These are phyloP conservation scores for Gorsachius magnificus DNA, from an alignment of 2,797 vertebrate genomes.

Conservation along the genomic window DNA sequence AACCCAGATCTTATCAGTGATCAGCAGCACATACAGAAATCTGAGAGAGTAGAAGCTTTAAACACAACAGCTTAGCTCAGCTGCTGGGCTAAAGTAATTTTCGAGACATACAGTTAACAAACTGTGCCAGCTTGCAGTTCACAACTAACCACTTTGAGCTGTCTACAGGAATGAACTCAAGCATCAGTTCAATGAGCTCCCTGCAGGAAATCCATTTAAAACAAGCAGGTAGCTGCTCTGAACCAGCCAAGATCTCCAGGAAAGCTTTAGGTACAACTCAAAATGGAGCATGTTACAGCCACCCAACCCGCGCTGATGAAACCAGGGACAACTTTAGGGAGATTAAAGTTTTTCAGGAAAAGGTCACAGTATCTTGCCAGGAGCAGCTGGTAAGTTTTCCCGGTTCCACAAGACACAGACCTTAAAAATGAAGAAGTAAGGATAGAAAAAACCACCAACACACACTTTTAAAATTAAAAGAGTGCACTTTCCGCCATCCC, in stretches of 20 bases:
- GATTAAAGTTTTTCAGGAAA: slow-evolving; percentile 13
- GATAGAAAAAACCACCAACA: neutral
- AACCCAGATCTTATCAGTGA: neutral
- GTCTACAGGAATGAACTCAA: slow-evolving; percentile 29
- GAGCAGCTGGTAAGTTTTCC: neutral
- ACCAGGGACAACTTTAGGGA: neutral
- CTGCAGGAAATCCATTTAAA: slow-evolving; percentile 58
- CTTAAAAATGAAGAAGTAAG: neutral
- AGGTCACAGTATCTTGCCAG: neutral
- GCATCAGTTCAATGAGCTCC: neutral
- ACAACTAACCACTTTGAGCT: neutral
- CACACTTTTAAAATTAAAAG: neutral
- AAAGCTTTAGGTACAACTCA: slow-evolving; percentile 2
- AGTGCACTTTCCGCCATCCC: neutral
- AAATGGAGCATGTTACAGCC: neutral
- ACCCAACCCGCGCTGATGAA: neutral
- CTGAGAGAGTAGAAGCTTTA: neutral
- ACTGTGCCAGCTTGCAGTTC: slow-evolving; percentile 3
- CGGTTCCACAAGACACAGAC: neutral
- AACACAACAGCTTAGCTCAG: neutral
- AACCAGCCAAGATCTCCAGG: neutral
- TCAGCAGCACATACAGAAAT: neutral
- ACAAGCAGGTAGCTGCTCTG: slow-evolving; percentile 15
- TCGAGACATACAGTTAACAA: neutral
- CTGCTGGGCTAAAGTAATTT: neutral